Conservation (phyloP, 1,140 invertebrate species). For the Agraylea sexmaculata region DNA sequence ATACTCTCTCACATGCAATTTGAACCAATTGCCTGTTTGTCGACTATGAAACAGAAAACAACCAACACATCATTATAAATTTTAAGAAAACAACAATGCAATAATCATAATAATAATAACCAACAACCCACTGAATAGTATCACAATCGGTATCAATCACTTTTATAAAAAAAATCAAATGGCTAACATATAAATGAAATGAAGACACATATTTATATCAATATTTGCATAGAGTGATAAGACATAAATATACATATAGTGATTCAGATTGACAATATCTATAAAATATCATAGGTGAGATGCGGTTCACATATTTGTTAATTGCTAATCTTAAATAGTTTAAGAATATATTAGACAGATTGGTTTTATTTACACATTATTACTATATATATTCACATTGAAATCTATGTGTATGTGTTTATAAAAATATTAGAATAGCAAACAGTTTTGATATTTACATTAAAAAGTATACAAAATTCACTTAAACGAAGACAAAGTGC, state of each 20-base stretch:
- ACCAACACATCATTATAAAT: neutral
- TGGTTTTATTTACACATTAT: too few relatives aligned
- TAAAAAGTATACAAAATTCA: too few relatives aligned
- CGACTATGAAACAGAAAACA: too few relatives aligned
- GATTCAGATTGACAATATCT: conserved; percentile 6
- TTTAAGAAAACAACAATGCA: neutral
- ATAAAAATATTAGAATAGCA: too few relatives aligned
- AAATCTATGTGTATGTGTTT: too few relatives aligned
- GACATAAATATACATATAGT: conserved; percentile 2
- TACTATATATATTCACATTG: too few relatives aligned
- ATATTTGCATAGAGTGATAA: neutral
- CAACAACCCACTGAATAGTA: conserved; percentile 20
- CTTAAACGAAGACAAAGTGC: too few relatives aligned
- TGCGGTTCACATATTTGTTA: conserved; percentile 1
- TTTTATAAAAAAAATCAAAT: conserved; percentile 16
- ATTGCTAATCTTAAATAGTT: too few relatives aligned
- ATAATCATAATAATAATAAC: neutral
- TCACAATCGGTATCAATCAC: conserved; percentile 23
- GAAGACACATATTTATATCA: conserved; percentile 18
- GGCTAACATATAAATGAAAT: conserved; percentile 18
- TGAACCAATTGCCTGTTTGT: too few relatives aligned
- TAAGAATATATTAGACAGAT: too few relatives aligned
- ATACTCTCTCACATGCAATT: too few relatives aligned
- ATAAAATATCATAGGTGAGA: conserved; percentile 1
- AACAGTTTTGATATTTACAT: too few relatives aligned